Conservation (phyloP, 2,888 invertebrate species). For the Archaeoteleia sp. region DNA sequence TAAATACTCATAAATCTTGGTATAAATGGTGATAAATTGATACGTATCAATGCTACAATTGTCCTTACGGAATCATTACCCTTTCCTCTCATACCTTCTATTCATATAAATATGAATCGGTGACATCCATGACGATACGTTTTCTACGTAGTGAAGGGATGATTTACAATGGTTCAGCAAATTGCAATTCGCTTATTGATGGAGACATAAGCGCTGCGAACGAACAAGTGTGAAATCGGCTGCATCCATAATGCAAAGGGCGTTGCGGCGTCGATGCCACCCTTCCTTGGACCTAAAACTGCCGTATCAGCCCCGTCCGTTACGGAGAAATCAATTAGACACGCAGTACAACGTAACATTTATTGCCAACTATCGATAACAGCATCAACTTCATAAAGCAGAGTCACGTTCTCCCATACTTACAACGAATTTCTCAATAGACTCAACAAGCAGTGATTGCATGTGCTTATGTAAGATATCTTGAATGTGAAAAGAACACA, state of each 20-base stretch:
- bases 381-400: background rate
- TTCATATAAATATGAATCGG: constrained; percentile 59
- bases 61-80: constrained; percentile 41
- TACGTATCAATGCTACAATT: constrained; percentile 24
- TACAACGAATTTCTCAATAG: background rate
- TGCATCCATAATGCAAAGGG: constrained; percentile 69
- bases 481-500: too few species aligned
- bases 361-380: background rate
- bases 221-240: constrained; percentile 74
- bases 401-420: background rate
- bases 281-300: constrained; percentile 32
- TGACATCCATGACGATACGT: constrained; percentile 60
- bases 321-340: constrained; percentile 69
- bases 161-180: constrained; percentile 67
- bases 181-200: constrained; percentile 65
- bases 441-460: too few species aligned
- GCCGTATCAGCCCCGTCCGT: constrained; percentile 49
- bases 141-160: constrained; percentile 60
- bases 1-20: constrained; percentile 35
- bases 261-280: constrained; percentile 38
- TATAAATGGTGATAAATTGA: constrained; percentile 21
- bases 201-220: constrained; percentile 67
- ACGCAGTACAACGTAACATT: constrained; percentile 58
- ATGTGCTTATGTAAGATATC: too few species aligned
- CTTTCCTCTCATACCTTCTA: background rate